Percentiles rank a stretch among this genome's conserved stretches.
Evolutionary conservation across 1,140 invertebrate species (phyloP).

Genomic region (Pseudomyrmex dendroicus): DNA sequence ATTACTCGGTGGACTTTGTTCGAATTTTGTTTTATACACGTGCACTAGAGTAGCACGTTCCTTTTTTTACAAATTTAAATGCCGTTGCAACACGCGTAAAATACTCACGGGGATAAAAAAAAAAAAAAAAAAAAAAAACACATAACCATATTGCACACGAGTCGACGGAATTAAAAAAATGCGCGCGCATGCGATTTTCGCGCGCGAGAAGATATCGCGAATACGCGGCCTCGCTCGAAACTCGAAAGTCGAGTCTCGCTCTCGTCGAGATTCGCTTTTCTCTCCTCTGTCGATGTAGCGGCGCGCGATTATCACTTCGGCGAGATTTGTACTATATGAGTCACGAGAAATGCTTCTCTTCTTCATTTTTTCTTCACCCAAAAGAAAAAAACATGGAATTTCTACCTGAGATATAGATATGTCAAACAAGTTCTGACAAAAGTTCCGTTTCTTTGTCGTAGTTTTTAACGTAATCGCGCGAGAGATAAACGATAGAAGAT

Average conservation of each 20-base stretch:
- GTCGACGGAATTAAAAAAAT: constrained; percentile 31
- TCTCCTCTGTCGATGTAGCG: too few relatives aligned
- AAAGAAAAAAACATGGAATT: too few relatives aligned
- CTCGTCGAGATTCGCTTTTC: constrained; percentile 7
- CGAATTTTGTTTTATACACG: constrained; percentile 28
- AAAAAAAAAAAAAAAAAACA: too few relatives aligned
- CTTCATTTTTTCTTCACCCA: neutral
- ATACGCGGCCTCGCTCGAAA: neutral
- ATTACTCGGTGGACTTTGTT: constrained; percentile 46
- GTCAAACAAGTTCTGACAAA: too few relatives aligned
- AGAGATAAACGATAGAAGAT: neutral
- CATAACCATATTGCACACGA: neutral
- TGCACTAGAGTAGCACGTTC: neutral
- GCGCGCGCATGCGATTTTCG: neutral
- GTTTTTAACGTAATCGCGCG: neutral
- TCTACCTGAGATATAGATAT: too few relatives aligned
- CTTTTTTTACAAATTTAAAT: neutral
- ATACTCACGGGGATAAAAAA: neutral
- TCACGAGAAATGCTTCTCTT: neutral
- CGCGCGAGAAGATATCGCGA: neutral
- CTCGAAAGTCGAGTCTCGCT: neutral
- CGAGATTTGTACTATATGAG: neutral
- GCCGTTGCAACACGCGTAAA: neutral
- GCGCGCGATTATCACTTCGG: neutral
- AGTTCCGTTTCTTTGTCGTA: too few relatives aligned